Evolutionary conservation across 2,888 invertebrate genomes (phyloP).

Genomic region (Itoplectis maculator): DNA sequence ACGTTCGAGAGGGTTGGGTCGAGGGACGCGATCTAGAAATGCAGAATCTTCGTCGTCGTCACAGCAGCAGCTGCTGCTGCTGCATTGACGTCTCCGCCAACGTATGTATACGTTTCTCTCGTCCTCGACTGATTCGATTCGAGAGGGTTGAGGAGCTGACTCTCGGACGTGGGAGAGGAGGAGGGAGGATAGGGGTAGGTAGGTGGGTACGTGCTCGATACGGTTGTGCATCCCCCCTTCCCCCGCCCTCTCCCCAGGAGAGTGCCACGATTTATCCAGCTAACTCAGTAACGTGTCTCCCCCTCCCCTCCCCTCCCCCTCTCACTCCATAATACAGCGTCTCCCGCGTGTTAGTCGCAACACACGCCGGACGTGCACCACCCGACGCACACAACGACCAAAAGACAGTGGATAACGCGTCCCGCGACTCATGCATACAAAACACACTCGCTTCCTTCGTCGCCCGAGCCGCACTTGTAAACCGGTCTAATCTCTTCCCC

Average conservation of each 20-base stretch:
- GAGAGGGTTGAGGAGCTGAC: conserved; percentile 62
- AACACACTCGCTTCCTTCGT: conserved; percentile 5
- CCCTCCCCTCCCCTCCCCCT: too few relatives aligned
- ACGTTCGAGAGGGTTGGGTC: conserved; percentile 15
- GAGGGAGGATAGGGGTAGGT: too few relatives aligned
- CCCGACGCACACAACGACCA: conserved; percentile 42
- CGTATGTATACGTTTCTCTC: conserved; percentile 39
- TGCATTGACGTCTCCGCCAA: conserved; percentile 60
- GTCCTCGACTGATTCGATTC: conserved; percentile 56
- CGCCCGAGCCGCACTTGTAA: conserved; percentile 57
- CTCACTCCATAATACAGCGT: conserved; percentile 35
- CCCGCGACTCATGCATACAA: conserved; percentile 34
- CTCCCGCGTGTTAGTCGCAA: neutral
- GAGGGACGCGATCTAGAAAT: conserved; percentile 52
- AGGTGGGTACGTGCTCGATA: conserved; percentile 65
- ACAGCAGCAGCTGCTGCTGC: too few relatives aligned
- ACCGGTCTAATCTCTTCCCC: conserved; percentile 70
- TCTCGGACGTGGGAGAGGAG: conserved; percentile 20
- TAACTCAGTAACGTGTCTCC: conserved; percentile 29
- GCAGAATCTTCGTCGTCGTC: conserved; percentile 64
- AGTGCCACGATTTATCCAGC: conserved; percentile 61
- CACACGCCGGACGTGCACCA: conserved; percentile 47
- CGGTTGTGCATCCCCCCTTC: conserved; percentile 54
- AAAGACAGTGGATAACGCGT: conserved; percentile 64
- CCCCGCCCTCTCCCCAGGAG: too few relatives aligned